phyloP scores from a whole-genome alignment of 2,888 invertebrate genomes.

The Hermaeophaga mercurialis region DNA sequence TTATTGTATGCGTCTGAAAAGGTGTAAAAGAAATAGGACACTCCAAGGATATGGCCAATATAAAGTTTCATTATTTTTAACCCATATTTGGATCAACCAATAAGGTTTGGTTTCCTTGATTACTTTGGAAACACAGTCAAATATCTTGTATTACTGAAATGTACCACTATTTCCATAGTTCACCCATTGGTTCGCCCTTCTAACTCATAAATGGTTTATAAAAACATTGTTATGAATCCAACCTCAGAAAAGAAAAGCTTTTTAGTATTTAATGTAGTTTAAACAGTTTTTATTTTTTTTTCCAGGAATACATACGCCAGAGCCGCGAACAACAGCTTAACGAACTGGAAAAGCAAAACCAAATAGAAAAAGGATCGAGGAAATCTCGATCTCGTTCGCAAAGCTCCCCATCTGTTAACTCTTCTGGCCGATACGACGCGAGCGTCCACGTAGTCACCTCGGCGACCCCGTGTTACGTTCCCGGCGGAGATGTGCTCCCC shows the following conservation, averaged over 20 bases:
- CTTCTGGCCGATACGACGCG: constrained; percentile 35
- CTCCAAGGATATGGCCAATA: constrained; percentile 12
- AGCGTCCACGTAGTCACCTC: constrained; percentile 45
- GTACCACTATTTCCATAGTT: too few species aligned
- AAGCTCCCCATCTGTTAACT: constrained; percentile 47
- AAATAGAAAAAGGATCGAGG: constrained; percentile 23
- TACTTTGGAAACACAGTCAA: too few species aligned
- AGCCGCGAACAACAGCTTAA: constrained; percentile 81
- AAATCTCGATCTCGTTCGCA: constrained; percentile 47
- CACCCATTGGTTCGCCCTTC: too few species aligned
- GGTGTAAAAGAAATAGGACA: neutral
- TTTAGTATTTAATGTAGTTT: neutral
- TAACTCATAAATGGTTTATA: too few species aligned
- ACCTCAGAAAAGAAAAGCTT: too few species aligned
- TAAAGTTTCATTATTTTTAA: constrained; percentile 17
- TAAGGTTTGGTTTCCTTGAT: too few species aligned
- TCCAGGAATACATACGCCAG: constrained; percentile 75
- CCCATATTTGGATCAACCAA: neutral
- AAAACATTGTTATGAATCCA: too few species aligned
- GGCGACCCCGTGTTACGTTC: constrained; percentile 58
- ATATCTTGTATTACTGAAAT: too few species aligned
- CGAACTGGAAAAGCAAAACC: constrained; percentile 61
- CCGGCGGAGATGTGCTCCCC: constrained; percentile 57
- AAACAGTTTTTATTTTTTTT: constrained; percentile 28
- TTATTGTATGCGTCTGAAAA: constrained; percentile 1